Evolutionary conservation across 2,888 invertebrate genomes (phyloP).

Genomic region (Scaeva pyrastri): DNA sequence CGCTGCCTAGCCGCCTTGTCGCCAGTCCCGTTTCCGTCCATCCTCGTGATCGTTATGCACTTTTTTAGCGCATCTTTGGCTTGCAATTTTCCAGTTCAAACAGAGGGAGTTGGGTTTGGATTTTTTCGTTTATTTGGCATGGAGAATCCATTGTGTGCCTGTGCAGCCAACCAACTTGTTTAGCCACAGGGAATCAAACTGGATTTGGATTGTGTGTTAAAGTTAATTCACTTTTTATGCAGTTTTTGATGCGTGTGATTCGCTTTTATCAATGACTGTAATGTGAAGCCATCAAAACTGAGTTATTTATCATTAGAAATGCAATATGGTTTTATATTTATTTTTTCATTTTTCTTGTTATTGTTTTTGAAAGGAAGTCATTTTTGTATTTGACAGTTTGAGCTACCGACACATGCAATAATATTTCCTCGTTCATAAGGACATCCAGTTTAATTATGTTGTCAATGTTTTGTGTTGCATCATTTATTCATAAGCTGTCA

Average conservation of each 20-base stretch:
- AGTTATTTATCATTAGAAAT: slow-evolving; percentile 20
- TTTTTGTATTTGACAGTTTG: slow-evolving; percentile 37
- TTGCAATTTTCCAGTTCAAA: slow-evolving; percentile 24
- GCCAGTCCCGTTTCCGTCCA: not conserved
- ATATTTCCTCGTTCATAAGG: slow-evolving; percentile 39
- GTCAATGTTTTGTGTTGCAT: slow-evolving; percentile 47
- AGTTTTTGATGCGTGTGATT: slow-evolving; percentile 49
- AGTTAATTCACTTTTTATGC: slow-evolving; percentile 32
- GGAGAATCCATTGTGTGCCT: slow-evolving; percentile 34
- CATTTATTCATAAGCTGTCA: slow-evolving; percentile 62
- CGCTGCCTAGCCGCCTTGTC: not conserved
- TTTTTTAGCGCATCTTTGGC: slow-evolving; percentile 46
- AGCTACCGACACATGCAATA: slow-evolving; percentile 16
- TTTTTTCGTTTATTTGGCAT: slow-evolving; percentile 33
- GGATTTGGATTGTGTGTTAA: slow-evolving; percentile 12
- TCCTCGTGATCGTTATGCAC: slow-evolving; percentile 12
- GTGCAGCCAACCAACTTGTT: slow-evolving; percentile 38
- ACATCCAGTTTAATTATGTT: slow-evolving; percentile 65
- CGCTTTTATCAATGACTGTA: slow-evolving; percentile 22
- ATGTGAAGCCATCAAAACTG: not conserved
- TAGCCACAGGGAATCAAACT: slow-evolving; percentile 28
- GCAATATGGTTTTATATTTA: not conserved
- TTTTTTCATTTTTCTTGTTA: not conserved
- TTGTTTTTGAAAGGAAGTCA: not conserved
- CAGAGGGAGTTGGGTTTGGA: slow-evolving; percentile 17